Evolutionary conservation across 2,888 invertebrate genomes (phyloP), one percentile per base, ranked within the genome.

Genomic region (Notodonta ziczac): DNA sequence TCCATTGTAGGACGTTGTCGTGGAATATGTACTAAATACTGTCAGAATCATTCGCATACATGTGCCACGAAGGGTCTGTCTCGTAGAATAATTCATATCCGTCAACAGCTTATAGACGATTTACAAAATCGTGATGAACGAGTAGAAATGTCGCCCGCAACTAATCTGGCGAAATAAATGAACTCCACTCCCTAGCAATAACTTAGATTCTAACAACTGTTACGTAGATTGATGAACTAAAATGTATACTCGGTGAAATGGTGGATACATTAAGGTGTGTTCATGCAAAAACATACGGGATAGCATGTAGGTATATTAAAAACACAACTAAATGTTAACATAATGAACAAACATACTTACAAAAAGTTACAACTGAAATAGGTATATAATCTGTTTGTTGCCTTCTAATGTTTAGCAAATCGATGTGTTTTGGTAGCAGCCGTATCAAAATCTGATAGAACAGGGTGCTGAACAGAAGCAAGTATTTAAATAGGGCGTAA

Each of bases 111-210:
- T 80, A 80, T 74, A 69, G 76, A 78, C 78, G 78, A 80, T 84
- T 83, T 84, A 81, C 81, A 82, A 84, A 85, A 84, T 24, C 77
- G 78, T 81, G 80, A 83, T 83, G 80, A 81, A 83, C 76, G 82
- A 81, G 73, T 74, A 65, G 65, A 70, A 63, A 70, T 70, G 74
- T 74, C 78, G 66, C 68, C 76, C 70, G 61, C 73, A 80, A 76
- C 76, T 80, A 79, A 79, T 80, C 78, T 73, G 66, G 63, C 64
- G 72, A 80, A 80, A 82, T 78, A 82, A 81, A 80, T 81, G 75
- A 80, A 78, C 74, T 77, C 72, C 62, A 58, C 56, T 60, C 59
- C 56, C 44, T 60, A 57, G 58, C 65, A 61, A 62, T 62, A 64
- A 61, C 56, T 59, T 53, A 58, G 53, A 54, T 57, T 61, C 57